Conservation (phyloP, 2,113 vertebrate genomes). For the Perca fluviatilis region DNA sequence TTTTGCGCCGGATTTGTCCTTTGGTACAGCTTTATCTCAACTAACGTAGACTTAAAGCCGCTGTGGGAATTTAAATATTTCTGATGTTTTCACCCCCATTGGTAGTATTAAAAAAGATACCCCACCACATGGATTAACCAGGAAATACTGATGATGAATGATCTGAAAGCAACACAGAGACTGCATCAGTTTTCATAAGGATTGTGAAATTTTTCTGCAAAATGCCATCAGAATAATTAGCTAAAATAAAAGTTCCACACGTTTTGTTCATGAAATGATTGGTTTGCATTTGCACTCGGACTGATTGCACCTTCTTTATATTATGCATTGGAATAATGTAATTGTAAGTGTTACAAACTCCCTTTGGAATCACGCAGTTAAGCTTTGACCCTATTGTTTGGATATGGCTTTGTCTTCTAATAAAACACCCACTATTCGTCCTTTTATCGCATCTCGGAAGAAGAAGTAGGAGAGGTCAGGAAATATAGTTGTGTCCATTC, state of each 20-base stretch:
- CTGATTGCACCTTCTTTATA: constrained; percentile 4
- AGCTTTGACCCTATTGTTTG: constrained; percentile 61
- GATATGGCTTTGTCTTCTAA: constrained; percentile 40
- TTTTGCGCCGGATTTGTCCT: too few species aligned
- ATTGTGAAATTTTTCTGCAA: background rate
- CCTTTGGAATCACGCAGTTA: constrained; percentile 38
- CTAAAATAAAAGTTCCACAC: background rate
- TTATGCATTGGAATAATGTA: constrained; percentile 22
- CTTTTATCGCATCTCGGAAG: constrained; percentile 39
- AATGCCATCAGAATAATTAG: background rate
- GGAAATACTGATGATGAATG: constrained; percentile 7
- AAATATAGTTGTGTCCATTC: constrained; percentile 75
- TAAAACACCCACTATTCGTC: constrained; percentile 21
- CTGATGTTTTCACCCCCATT: background rate
- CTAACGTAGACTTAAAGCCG: background rate
- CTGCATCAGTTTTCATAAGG: background rate
- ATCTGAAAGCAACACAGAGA: constrained; percentile 8
- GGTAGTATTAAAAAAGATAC: background rate
- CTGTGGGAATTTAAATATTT: background rate
- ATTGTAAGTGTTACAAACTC: constrained; percentile 23
- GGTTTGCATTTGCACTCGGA: constrained; percentile 10
- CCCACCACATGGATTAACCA: background rate
- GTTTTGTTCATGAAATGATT: constrained; percentile 12
- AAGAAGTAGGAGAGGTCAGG: constrained; percentile 57
- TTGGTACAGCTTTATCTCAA: background rate